These are phyloP conservation scores for Lochmaea crataegi DNA, from an alignment of 2,888 invertebrate genomes.

Conservation along the genomic window DNA sequence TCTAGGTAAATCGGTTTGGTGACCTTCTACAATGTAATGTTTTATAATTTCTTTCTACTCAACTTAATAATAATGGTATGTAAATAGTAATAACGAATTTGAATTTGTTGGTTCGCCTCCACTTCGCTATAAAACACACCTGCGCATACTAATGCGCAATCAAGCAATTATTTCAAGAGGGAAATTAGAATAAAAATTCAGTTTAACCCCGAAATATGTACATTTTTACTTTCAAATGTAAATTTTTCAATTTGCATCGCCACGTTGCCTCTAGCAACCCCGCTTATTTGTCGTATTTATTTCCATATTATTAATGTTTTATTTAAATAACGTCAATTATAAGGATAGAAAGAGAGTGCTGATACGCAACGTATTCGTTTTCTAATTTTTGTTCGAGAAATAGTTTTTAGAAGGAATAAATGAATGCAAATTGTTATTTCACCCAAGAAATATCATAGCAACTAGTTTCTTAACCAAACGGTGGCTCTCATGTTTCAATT, in stretches of 20 bases:
- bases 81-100: slow-evolving; percentile 23
- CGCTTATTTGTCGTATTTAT: slow-evolving; percentile 38
- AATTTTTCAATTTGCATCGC: slow-evolving; percentile 41
- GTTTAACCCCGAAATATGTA: slow-evolving; percentile 38
- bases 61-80: slow-evolving; percentile 22
- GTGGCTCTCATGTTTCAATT: too few relatives aligned
- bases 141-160: slow-evolving; percentile 39
- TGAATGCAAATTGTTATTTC: too few relatives aligned
- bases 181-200: slow-evolving; percentile 40
- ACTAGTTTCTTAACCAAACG: too few relatives aligned
- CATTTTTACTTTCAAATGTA: slow-evolving; percentile 41
- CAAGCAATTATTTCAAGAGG: slow-evolving; percentile 36
- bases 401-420: too few relatives aligned
- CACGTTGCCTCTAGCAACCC: slow-evolving; percentile 31
- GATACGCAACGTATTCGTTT: not conserved
- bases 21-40: too few relatives aligned
- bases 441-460: too few relatives aligned
- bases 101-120: slow-evolving; percentile 20
- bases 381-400: not conserved
- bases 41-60: too few relatives aligned
- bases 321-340: slow-evolving; percentile 38
- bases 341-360: slow-evolving; percentile 1
- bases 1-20: too few relatives aligned
- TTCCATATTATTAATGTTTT: slow-evolving; percentile 40
- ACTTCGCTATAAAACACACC: slow-evolving; percentile 27